Percentiles rank a stretch among this genome's conserved stretches.
phyloP scores from a whole-genome alignment of 2,888 invertebrate genomes.

The Cantharis flavilabris region DNA sequence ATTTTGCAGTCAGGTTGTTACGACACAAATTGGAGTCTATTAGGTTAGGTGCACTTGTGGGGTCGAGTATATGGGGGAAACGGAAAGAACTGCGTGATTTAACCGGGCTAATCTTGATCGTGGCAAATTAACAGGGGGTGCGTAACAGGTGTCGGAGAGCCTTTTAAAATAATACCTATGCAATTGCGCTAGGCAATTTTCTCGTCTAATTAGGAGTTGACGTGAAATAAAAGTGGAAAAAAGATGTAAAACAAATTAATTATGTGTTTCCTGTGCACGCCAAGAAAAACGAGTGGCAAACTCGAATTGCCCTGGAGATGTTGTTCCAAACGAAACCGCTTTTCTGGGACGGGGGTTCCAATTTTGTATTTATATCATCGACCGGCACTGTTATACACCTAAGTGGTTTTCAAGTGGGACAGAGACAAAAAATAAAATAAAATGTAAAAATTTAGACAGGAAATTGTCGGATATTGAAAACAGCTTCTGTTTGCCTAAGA shows the following conservation, averaged over 20 bases:
- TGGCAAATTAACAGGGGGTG: neutral
- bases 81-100: neutral
- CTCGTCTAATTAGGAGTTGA: neutral
- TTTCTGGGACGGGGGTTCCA: neutral
- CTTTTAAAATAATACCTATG: neutral
- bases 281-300: neutral
- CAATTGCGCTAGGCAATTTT: neutral
- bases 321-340: neutral
- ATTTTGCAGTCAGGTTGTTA: neutral
- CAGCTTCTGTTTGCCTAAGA: neutral
- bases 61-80: neutral
- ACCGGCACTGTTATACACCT: neutral
- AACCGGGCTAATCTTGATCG: neutral
- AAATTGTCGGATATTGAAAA: slow-evolving; percentile 16
- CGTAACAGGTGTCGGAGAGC: neutral
- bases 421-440: slow-evolving; percentile 15
- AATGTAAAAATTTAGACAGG: slow-evolving; percentile 27
- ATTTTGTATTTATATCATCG: neutral
- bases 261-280: neutral
- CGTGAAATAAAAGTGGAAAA: neutral
- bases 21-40: neutral
- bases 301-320: neutral
- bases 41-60: neutral
- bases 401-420: slow-evolving; percentile 3
- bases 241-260: neutral